Conservation (phyloP, 2,888 invertebrate species). For the Perithous albicinctus region DNA sequence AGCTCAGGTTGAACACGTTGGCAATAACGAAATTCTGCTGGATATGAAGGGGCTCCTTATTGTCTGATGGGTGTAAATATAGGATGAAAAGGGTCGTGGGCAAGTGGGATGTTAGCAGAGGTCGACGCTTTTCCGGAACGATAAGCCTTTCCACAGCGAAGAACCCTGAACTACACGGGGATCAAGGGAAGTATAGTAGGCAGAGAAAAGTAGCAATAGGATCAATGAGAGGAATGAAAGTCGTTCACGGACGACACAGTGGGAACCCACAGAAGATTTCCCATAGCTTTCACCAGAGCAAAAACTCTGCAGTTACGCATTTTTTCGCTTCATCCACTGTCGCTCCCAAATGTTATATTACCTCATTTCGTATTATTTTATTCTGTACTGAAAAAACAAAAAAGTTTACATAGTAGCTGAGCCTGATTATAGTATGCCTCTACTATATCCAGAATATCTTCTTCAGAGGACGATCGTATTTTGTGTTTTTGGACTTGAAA, state of each 20-base stretch:
- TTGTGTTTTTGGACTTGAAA: too few species aligned
- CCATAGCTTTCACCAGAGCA: not conserved
- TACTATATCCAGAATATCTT: too few species aligned
- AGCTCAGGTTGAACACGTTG: conserved; percentile 5
- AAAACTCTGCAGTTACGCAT: not conserved
- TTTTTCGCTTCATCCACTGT: not conserved
- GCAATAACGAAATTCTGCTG: conserved; percentile 34
- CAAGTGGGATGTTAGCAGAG: not conserved
- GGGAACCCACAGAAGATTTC: conserved; percentile 10
- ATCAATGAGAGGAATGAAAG: conserved; percentile 7
- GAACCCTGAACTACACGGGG: conserved; percentile 2
- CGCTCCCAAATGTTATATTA: not conserved
- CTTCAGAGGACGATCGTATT: too few species aligned
- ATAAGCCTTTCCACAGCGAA: conserved; percentile 48
- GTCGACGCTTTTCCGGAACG: conserved; percentile 28
- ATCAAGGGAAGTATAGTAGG: not conserved
- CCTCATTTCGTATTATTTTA: not conserved
- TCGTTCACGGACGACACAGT: conserved; percentile 36
- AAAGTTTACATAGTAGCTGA: too few species aligned
- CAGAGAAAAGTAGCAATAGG: conserved; percentile 18
- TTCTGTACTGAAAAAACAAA: not conserved
- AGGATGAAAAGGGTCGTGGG: not conserved
- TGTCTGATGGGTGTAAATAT: conserved; percentile 12
- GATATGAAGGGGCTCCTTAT: conserved; percentile 4
- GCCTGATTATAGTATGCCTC: too few species aligned